A percentile compares a stretch with the other conserved stretches of the same genome.
Conservation (phyloP, 2,113 vertebrate species). For the Leptosomus discolor region DNA sequence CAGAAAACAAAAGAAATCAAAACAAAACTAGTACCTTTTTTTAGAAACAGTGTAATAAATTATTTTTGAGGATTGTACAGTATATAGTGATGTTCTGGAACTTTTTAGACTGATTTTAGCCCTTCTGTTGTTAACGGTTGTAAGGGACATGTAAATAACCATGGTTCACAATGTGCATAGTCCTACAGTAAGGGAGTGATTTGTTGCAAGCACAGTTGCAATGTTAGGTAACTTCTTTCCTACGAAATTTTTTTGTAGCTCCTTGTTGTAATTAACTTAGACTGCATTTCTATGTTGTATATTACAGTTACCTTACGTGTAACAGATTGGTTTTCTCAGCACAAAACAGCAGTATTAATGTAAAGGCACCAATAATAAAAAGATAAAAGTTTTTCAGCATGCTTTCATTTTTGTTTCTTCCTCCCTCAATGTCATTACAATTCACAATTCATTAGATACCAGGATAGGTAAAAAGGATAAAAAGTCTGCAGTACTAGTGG, state of each 20-base stretch:
- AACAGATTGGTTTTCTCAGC: constrained; percentile 91
- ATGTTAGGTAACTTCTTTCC: constrained; percentile 85
- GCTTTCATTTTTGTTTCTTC: constrained; percentile 54
- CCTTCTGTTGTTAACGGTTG: constrained; percentile 84
- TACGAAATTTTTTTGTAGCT: constrained; percentile 89
- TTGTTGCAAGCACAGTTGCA: constrained; percentile 82
- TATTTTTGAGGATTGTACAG: constrained; percentile 99
- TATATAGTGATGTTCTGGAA: constrained; percentile 92
- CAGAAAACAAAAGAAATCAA: constrained; percentile 54
- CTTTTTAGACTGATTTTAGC: constrained; percentile 91
- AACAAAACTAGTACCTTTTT: constrained; percentile 81
- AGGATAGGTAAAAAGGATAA: background rate
- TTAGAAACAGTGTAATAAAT: constrained; percentile 95
- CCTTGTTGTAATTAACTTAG: constrained; percentile 91
- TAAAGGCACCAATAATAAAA: constrained; percentile 77
- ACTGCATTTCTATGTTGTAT: constrained; percentile 95
- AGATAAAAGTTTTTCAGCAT: constrained; percentile 74
- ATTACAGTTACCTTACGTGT: constrained; percentile 89
- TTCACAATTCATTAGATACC: background rate
- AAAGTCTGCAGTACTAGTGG: background rate
- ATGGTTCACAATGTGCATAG: constrained; percentile 76
- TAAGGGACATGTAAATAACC: constrained; percentile 87
- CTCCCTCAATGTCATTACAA: background rate
- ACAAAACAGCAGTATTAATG: constrained; percentile 87
- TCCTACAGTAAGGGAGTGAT: constrained; percentile 74